Percentiles rank a stretch among this genome's conserved stretches.
These are phyloP conservation scores for Condylura cristata DNA, from an alignment of 2,113 vertebrate species.

Conservation along the genomic window DNA sequence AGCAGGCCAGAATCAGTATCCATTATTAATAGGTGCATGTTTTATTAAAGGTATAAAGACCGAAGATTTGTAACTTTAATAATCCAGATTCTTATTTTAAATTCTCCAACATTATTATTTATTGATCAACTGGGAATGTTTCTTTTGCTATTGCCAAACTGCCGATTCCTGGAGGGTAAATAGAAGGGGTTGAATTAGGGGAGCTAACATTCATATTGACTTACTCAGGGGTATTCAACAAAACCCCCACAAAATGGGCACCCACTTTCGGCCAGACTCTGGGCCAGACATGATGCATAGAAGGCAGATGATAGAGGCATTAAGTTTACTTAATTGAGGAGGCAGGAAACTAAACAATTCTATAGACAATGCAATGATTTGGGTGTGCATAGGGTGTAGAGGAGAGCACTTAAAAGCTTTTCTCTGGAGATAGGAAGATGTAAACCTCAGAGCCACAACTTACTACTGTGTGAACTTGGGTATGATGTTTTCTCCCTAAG, in stretches of 20 bases:
- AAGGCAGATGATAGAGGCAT: background rate
- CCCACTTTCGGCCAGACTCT: background rate
- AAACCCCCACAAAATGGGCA: background rate
- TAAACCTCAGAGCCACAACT: background rate
- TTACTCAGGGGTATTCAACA: background rate
- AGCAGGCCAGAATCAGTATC: conserved; percentile 77
- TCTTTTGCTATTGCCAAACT: conserved; percentile 65
- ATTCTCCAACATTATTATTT: conserved; percentile 80
- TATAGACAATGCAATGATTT: background rate
- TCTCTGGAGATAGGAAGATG: conserved; percentile 19
- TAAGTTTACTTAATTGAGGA: background rate
- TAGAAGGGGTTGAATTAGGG: background rate
- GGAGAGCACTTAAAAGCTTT: background rate
- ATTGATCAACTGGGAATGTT: conserved; percentile 74
- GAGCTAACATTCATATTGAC: background rate
- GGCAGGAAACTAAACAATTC: conserved; percentile 1
- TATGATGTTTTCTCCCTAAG: background rate
- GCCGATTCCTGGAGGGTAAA: conserved; percentile 60
- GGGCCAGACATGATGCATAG: background rate
- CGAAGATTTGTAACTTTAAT: conserved; percentile 89
- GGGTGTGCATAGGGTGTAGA: background rate
- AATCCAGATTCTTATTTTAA: conserved; percentile 83
- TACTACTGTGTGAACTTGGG: background rate
- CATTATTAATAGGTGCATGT: conserved; percentile 86
- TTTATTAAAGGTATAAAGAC: conserved; percentile 86